Base-by-base conservation (phyloP, 2,797 vertebrate species). In the Thaleichthys pacificus region DNA sequence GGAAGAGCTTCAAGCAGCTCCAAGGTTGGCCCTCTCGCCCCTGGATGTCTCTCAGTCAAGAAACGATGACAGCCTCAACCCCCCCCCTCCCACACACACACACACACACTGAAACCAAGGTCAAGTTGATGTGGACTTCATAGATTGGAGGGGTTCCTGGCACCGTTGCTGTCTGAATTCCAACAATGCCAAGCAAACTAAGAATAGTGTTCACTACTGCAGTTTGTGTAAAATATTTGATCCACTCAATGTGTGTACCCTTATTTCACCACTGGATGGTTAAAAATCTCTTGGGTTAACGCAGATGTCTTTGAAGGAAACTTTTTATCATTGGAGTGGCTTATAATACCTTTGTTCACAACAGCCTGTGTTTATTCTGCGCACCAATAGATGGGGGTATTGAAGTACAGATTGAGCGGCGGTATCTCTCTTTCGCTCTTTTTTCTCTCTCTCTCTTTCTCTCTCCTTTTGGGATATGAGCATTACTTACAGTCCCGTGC, bases 301-400 rank as follows among this genome's bases (percentile, higher is more conserved):
- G 9, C 30, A 17, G 26, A 8, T 6, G 61, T 63, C 30, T 63
- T 63, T 30, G 30, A 63, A 63, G 15, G 61, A 24, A 49, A 5
- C 1, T 47, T 49, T 5, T 6, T 30, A 32, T 26, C 28, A 26
- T 5, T 17, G 28, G 1, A 17, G 12, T 62, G 24, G 24, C 28
- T 6, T 28, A 30, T 21, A 68, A 63, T 21, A 64, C 42, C 21
- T 63, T 38, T 4, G 65, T 11, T 47, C 17, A 35, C 3, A 60
- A 35, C 8, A 60, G 30, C 12, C 56, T 88, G 80, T 80, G 86
- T 86, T 89, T 78, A 85, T 24, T 26, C 24, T 87, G 75, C 70
- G 65, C 70, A 75, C 90, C 90, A 89, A 91, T 88, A 93, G 91
- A 90, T 91, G 89, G 91, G 60, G 84, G 84, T 92, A 77, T 90